Conservation (phyloP, 2,888 invertebrate species). For the Drosophila prostipennis region DNA sequence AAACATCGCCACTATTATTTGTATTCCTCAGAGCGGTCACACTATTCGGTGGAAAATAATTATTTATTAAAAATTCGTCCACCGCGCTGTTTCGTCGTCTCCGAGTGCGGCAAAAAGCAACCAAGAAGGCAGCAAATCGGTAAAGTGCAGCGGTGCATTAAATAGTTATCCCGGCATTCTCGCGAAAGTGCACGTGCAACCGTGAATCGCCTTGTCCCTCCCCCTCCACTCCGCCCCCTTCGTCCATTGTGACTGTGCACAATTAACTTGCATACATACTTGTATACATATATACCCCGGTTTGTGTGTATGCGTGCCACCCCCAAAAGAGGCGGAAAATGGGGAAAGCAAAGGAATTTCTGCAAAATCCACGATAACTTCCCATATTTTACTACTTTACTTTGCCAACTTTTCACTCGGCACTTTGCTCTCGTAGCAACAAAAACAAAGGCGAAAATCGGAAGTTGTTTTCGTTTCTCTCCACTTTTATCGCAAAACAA, state of each 20-base stretch:
- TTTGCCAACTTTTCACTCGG: conserved; percentile 6
- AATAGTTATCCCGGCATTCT: background rate
- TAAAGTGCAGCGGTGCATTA: conserved; percentile 4
- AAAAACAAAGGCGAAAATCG: conserved; percentile 9
- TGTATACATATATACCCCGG: background rate
- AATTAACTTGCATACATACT: conserved; percentile 37
- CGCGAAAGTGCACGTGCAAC: conserved; percentile 26
- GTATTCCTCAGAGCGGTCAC: too few species aligned
- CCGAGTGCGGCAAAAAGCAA: conserved; percentile 11
- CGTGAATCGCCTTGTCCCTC: conserved; percentile 2
- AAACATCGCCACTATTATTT: too few species aligned
- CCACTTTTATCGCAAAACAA: conserved; percentile 36
- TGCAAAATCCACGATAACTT: conserved; percentile 7
- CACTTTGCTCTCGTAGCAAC: conserved; percentile 3
- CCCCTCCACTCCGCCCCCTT: background rate
- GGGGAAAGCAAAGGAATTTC: conserved; percentile 12
- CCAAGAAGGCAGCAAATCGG: conserved; percentile 14
- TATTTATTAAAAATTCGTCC: conserved; percentile 8
- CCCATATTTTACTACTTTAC: background rate
- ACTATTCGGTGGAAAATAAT: conserved; percentile 1
- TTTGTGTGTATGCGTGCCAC: conserved; percentile 9
- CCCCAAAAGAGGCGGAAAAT: conserved; percentile 6
- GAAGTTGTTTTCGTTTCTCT: conserved; percentile 19
- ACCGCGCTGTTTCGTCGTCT: conserved; percentile 18
- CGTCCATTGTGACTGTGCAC: conserved; percentile 33